These are phyloP conservation scores for Trachelus iudaicus DNA, from an alignment of 2,888 invertebrate species.

Conservation along the genomic window DNA sequence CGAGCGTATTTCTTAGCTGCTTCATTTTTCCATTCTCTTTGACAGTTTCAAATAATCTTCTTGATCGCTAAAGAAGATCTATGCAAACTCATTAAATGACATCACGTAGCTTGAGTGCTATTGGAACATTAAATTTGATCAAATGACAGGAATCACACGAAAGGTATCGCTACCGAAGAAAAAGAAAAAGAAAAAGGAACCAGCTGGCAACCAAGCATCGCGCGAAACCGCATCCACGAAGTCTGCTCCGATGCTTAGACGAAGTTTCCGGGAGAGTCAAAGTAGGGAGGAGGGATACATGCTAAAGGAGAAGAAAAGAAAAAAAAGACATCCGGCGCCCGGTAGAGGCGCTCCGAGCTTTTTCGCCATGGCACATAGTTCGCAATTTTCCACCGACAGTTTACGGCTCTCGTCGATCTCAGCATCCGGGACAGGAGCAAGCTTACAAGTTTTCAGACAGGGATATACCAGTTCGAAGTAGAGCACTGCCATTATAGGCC, in stretches of 20 bases:
- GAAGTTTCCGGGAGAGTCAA: background rate
- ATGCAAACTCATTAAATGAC: background rate
- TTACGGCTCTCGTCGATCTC: background rate
- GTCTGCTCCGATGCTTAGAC: background rate
- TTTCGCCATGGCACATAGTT: background rate
- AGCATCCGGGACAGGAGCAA: background rate
- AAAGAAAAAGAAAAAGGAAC: background rate
- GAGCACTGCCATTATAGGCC: conserved; percentile 27
- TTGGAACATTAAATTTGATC: background rate
- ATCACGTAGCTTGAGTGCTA: no score
- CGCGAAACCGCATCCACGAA: background rate
- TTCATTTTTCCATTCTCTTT: no score
- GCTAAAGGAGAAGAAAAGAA: background rate
- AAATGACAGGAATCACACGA: background rate
- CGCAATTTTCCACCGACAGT: background rate
- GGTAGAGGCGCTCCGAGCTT: background rate
- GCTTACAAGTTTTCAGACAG: conserved; percentile 14
- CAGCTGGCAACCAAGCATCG: background rate
- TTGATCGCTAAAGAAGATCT: background rate
- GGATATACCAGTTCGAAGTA: conserved; percentile 28
- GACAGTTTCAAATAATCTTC: background rate
- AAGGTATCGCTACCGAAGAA: background rate
- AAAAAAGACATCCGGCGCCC: background rate
- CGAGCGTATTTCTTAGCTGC: no score
- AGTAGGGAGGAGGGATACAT: background rate